These are phyloP conservation scores for Drosophila affinis DNA, from an alignment of 2,888 invertebrate genomes.

Conservation along the genomic window DNA sequence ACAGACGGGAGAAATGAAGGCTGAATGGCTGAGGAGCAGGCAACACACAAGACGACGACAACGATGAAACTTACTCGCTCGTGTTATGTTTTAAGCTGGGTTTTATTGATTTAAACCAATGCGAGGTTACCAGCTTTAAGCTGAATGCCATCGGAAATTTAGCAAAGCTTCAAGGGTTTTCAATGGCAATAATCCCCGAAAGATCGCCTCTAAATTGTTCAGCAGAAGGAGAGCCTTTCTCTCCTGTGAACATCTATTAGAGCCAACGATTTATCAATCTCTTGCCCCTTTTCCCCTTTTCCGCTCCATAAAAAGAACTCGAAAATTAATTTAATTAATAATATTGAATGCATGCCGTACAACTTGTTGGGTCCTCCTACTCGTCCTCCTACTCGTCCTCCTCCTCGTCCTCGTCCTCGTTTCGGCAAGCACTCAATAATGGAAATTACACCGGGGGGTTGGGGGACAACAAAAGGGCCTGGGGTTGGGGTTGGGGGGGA, in stretches of 20 bases:
- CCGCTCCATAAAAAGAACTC: background rate
- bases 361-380: background rate
- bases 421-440: background rate
- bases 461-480: background rate
- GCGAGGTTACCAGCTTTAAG: background rate
- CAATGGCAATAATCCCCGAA: background rate
- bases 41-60: slow-evolving; percentile 57
- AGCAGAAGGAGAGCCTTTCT: too few species aligned
- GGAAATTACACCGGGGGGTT: background rate
- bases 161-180: background rate
- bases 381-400: background rate
- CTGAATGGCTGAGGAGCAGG: slow-evolving; percentile 21
- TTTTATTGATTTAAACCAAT: background rate
- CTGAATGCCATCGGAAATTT: background rate
- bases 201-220: too few species aligned
- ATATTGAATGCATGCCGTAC: background rate
- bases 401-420: background rate
- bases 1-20: background rate
- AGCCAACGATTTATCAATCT: background rate
- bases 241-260: background rate
- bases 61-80: slow-evolving; percentile 65
- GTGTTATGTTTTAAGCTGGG: background rate
- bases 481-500: too few species aligned
- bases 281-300: background rate
- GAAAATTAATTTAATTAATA: slow-evolving; percentile 1